Evolutionary conservation across 1,140 invertebrate genomes (phyloP).

Genomic region (Eumaeus atala): DNA sequence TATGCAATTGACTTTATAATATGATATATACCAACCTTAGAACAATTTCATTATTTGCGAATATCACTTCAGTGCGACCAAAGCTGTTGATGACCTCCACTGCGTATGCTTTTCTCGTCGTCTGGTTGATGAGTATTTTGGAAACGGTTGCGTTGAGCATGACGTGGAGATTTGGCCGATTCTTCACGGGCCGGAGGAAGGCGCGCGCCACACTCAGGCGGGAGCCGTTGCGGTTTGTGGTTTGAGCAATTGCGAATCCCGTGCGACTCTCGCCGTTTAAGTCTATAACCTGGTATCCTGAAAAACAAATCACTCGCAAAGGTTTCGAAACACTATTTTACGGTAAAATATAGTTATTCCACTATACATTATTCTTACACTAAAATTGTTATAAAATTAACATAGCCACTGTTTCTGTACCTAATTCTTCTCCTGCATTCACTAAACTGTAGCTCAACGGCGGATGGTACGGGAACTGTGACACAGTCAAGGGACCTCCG

Average conservation of each 20-base stretch:
- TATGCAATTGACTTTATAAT: no score
- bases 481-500: constrained; percentile 86
- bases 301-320: constrained; percentile 12
- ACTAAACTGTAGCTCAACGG: constrained; percentile 88
- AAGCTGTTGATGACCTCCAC: constrained; percentile 77
- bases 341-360: no score
- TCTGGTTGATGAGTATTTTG: constrained; percentile 75
- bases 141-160: constrained; percentile 85
- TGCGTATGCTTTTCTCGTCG: constrained; percentile 73
- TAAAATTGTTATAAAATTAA: no score
- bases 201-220: constrained; percentile 87
- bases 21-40: constrained; percentile 29
- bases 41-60: constrained; percentile 80
- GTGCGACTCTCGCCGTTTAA: constrained; percentile 88
- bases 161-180: constrained; percentile 84
- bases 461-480: constrained; percentile 90
- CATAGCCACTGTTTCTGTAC: constrained; percentile 43
- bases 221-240: constrained; percentile 90
- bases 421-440: constrained; percentile 87
- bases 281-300: constrained; percentile 86
- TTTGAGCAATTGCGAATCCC: constrained; percentile 90
- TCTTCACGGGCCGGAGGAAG: constrained; percentile 86
- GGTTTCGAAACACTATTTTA: no score
- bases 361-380: no score
- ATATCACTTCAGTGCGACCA: constrained; percentile 74